These are phyloP conservation scores for Callaeas wilsoni DNA, from an alignment of 2,113 vertebrate genomes.

Conservation along the genomic window DNA sequence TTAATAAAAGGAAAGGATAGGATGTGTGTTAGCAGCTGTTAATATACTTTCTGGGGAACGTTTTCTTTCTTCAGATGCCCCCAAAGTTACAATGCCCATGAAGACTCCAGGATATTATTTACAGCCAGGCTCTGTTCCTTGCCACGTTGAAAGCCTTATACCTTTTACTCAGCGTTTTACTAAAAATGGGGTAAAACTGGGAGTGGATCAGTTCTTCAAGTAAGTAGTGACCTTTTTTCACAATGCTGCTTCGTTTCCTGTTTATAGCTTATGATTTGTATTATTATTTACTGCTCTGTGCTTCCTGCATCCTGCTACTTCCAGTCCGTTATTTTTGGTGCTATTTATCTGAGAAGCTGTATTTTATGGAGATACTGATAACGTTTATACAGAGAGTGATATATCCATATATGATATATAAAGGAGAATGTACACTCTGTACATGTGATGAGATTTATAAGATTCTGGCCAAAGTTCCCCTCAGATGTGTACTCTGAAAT, in stretches of 20 bases:
- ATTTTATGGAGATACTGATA: background rate
- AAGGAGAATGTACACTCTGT: background rate
- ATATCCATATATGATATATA: background rate
- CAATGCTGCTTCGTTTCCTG: background rate
- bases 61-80: constrained; percentile 72
- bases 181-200: constrained; percentile 81
- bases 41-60: background rate
- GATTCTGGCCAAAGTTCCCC: background rate
- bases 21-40: background rate
- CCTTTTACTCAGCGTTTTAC: constrained; percentile 88
- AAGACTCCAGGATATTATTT: constrained; percentile 90
- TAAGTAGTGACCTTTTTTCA: constrained; percentile 46
- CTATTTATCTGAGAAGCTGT: background rate
- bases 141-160: constrained; percentile 88
- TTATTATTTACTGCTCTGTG: background rate
- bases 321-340: background rate
- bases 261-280: background rate
- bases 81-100: constrained; percentile 85
- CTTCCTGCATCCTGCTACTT: background rate
- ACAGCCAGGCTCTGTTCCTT: constrained; percentile 79
- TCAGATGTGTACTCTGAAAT: background rate
- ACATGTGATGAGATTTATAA: background rate
- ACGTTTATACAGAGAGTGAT: background rate
- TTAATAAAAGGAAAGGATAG: background rate
- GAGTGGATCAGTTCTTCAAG: constrained; percentile 89